Evolutionary conservation across 2,113 vertebrate genomes (phyloP).

Genomic region (Atherinomorus stipes): DNA sequence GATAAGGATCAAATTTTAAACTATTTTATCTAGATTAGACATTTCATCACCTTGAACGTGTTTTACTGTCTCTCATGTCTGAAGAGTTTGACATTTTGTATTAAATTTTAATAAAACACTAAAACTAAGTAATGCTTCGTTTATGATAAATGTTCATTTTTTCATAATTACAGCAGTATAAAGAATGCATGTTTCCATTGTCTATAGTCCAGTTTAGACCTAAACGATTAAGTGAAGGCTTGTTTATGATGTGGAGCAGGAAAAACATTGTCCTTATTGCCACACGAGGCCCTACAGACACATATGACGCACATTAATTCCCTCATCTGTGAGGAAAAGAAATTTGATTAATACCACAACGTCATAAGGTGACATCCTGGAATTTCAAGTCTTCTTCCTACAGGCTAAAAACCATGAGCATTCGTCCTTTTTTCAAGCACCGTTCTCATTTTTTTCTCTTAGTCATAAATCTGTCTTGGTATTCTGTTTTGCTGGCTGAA

Average conservation of each 20-base stretch:
- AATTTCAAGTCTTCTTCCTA: not conserved
- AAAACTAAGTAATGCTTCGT: no score
- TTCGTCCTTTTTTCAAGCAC: not conserved
- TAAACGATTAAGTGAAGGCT: not conserved
- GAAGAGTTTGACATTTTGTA: no score
- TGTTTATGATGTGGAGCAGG: not conserved
- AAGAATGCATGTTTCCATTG: no score
- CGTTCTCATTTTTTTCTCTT: not conserved
- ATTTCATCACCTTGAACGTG: no score
- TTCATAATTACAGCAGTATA: no score
- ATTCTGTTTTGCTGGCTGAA: not conserved
- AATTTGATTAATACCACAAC: not conserved
- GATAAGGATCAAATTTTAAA: no score
- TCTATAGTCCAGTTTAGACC: not conserved
- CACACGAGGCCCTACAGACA: not conserved
- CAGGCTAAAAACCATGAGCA: slow-evolving; percentile 1
- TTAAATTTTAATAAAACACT: no score
- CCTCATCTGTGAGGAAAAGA: not conserved
- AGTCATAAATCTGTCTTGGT: slow-evolving; percentile 5
- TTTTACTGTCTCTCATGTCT: no score
- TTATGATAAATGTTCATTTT: no score
- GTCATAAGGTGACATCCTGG: not conserved
- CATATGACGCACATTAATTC: not conserved
- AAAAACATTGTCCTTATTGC: not conserved
- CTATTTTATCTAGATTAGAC: no score